phyloP scores from a whole-genome alignment of 2,113 vertebrate species.

The Antechinus stuartii region DNA sequence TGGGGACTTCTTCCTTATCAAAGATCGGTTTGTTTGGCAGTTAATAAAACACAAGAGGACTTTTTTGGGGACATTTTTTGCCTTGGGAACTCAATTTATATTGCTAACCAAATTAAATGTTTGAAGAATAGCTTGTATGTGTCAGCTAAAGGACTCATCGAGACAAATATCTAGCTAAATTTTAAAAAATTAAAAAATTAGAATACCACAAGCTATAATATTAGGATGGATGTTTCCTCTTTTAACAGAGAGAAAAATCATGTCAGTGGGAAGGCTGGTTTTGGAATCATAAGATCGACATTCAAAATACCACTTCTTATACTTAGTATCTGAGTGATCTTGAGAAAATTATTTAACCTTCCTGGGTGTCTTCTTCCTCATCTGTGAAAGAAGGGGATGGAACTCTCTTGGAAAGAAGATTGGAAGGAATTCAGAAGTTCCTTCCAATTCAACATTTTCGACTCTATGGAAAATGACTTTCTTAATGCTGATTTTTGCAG shows the following conservation, averaged over 20 bases:
- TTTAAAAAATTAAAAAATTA: neutral
- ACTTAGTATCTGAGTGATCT: neutral
- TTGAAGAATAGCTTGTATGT: neutral
- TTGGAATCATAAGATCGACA: neutral
- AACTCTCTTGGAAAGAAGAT: neutral
- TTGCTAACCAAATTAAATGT: neutral
- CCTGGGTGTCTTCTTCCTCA: neutral
- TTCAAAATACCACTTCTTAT: neutral
- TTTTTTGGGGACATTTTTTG: neutral
- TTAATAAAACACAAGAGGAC: neutral
- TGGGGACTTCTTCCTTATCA: neutral
- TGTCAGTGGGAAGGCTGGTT: neutral
- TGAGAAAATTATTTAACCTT: neutral
- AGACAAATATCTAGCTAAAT: neutral
- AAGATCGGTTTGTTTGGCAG: neutral
- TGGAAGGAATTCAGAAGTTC: neutral
- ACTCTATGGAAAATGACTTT: neutral
- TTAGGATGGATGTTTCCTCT: neutral
- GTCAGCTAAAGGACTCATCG: neutral
- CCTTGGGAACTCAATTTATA: neutral
- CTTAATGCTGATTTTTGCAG: conserved; percentile 63
- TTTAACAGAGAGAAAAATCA: neutral
- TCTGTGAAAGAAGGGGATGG: neutral
- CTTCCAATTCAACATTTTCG: neutral
- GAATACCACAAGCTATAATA: fast-evolving